These are phyloP conservation scores for Mythimna impura DNA, from an alignment of 2,888 invertebrate genomes.

Conservation along the genomic window DNA sequence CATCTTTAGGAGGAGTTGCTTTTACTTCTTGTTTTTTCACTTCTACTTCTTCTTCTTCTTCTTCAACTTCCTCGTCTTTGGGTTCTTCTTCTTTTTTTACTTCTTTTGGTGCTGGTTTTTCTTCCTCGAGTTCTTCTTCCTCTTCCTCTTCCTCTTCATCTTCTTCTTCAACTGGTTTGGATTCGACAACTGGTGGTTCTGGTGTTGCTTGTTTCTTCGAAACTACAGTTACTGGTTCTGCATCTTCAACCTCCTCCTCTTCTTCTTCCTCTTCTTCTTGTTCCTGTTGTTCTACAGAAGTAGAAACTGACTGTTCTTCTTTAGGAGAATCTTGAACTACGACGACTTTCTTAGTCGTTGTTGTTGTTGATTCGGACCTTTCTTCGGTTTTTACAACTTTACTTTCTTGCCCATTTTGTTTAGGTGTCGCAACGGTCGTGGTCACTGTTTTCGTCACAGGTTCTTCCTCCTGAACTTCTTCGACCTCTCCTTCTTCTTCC, in stretches of 20 bases:
- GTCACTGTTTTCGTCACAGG: slow-evolving; percentile 63
- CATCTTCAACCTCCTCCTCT: slow-evolving; percentile 62
- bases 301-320: slow-evolving; percentile 69
- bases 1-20: slow-evolving; percentile 23
- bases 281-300: slow-evolving; percentile 68
- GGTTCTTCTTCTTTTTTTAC: slow-evolving; percentile 34
- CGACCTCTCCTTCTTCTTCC: slow-evolving; percentile 70
- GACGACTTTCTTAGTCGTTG: slow-evolving; percentile 79
- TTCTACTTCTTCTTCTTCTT: slow-evolving; percentile 38
- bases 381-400: slow-evolving; percentile 80
- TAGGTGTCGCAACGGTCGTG: slow-evolving; percentile 55
- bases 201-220: slow-evolving; percentile 64
- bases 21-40: slow-evolving; percentile 39
- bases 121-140: slow-evolving; percentile 41
- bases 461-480: slow-evolving; percentile 65
- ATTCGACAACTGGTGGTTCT: slow-evolving; percentile 44
- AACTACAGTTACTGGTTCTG: slow-evolving; percentile 67
- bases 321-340: slow-evolving; percentile 77
- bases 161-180: slow-evolving; percentile 49
- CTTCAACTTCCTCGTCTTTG: slow-evolving; percentile 36
- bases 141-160: slow-evolving; percentile 43
- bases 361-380: slow-evolving; percentile 77
- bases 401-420: slow-evolving; percentile 70
- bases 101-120: slow-evolving; percentile 24
- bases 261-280: slow-evolving; percentile 67